Evolutionary conservation across 2,888 invertebrate genomes (phyloP), one percentile per base, ranked within the genome.

Genomic region (Trilocha varians): DNA sequence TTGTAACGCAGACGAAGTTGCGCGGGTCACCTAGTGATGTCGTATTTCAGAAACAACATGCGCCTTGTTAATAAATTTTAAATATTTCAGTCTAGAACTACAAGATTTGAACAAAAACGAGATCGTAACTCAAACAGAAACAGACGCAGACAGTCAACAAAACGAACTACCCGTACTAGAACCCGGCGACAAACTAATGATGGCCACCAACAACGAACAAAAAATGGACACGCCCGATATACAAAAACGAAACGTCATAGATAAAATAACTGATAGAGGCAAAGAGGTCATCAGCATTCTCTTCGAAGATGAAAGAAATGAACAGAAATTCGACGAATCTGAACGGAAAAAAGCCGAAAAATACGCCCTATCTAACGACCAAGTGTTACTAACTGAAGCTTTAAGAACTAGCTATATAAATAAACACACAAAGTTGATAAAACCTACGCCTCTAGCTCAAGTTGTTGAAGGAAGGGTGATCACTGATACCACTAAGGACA

Each of bases 121-220:
- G 8, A 5, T 1, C 1, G 18, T 8, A 18, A 18, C 5, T 18
- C 42, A 59, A 50, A 46, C 55, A 39, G 52, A 62, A 17, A 48
- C 65, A 17, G 70, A 8, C 18, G 18, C 71, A 43, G 57, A 62
- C 42, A 47, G 53, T 9, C 62, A 68, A 3, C 47, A 63, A 43
- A 49, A 57, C 2, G 65, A 75, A 32, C 52, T 91, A 8, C 90
- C 90, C 0, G 77, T 84, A 1, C 52, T 91, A n/a, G 85, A 88
- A 50, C 89, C 91, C 0, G 91, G 90, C 0, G 92, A 93, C 70
- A 84, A 89, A 17, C 70, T 92, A 3, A 70, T 90, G 1, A 87
- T 90, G 37, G 84, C 89, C 5, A 50, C 47, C 32, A 46, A 25
- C 38, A 34, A 56, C 57, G 55, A 33, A 45, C 49, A 68, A 5